These are phyloP conservation scores for Oxyruncus cristatus DNA, from an alignment of 2,113 vertebrate genomes.

Conservation along the genomic window DNA sequence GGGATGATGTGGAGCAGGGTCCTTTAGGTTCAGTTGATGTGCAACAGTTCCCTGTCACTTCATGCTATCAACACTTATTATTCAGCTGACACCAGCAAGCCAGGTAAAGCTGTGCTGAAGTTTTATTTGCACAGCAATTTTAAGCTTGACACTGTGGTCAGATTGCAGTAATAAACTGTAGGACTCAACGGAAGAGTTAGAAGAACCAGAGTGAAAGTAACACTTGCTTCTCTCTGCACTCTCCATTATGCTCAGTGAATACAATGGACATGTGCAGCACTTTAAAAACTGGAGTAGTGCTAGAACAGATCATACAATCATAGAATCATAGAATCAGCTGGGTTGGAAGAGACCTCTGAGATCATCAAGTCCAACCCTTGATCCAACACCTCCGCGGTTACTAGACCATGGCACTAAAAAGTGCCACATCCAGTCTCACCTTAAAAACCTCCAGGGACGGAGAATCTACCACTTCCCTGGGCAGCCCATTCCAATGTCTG, in stretches of 20 bases:
- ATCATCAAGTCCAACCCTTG: too few species aligned
- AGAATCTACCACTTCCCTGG: too few species aligned
- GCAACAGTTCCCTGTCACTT: background rate
- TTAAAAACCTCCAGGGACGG: too few species aligned
- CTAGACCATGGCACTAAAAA: too few species aligned
- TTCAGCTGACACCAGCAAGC: background rate
- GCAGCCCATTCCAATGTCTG: too few species aligned
- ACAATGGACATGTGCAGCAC: rapidly evolving
- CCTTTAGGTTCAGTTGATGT: background rate
- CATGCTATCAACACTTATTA: background rate
- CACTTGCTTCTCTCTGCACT: background rate
- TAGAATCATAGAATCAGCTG: too few species aligned
- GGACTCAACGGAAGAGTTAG: background rate
- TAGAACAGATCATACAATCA: background rate
- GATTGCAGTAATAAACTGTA: background rate
- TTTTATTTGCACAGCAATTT: background rate
- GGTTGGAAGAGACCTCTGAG: too few species aligned
- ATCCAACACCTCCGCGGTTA: too few species aligned
- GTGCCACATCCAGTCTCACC: too few species aligned
- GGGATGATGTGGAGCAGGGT: background rate
- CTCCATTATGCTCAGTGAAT: background rate
- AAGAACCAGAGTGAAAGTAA: background rate
- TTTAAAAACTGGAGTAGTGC: background rate
- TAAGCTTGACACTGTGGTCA: background rate
- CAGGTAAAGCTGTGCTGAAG: background rate